Evolutionary conservation across 2,797 vertebrate genomes (phyloP), one percentile per base, ranked within the genome.

Genomic region (Galagoides demidoff): DNA sequence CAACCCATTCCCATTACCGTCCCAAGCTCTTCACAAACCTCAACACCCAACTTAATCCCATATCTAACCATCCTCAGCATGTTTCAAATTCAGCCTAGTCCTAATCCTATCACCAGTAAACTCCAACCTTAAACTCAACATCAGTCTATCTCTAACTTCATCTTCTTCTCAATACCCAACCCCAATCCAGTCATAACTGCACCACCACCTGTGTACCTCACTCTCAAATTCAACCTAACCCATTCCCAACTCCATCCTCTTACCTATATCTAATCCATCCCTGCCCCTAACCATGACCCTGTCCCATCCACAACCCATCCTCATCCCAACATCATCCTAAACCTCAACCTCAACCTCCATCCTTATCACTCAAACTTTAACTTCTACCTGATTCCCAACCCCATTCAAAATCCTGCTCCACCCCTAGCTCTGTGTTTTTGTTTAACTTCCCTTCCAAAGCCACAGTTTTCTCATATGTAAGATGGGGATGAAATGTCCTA

Each of bases 391-490:
- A 3, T 0, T 39, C 5, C 84, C 73, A 52, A 70, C 37, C 39
- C 23, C 71, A 66, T 29, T 23, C 34, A 74, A n/a, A 43, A 37
- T n/a, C 52, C 49, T 78, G 1, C 37, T 34, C 34, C 68, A 7
- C 37, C 37, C 5, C 1, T 34, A 3, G 71, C 25, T 84, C 81
- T 81, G 59, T 39, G 45, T 49, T 25, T 70, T 74, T 37, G 55
- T 59, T 66, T 64, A 87, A 78, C 55, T 55, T 84, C 8, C 14
- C 70, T 94, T 63, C 93, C 89, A 71, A 43, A 94, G 83, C 27
- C 87, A 78, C 70, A 43, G 39, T 79, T 52, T 79, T 83, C 78
- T 82, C 52, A 34, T 86, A 81, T 74, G 39, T 59, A 85, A 57
- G 39, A 13, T 17, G 1, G 16, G 83, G 55, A 11, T 37, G 55